Conservation (phyloP, 2,113 vertebrate genomes). For the Paralichthys olivaceus region DNA sequence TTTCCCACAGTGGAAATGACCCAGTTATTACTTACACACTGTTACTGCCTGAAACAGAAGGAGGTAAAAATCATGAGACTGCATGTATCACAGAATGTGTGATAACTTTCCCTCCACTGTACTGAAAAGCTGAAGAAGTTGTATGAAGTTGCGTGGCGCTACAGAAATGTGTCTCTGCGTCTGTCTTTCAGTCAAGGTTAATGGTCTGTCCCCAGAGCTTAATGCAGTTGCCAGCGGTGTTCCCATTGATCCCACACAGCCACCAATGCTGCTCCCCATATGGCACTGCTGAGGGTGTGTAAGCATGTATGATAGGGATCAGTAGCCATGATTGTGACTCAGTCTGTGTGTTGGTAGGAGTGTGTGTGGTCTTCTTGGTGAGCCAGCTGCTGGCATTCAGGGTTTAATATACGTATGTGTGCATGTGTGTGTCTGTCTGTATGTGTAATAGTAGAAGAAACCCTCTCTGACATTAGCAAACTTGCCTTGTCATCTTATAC, state of each 20-base stretch:
- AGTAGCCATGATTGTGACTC: conserved; percentile 68
- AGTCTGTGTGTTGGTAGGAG: conserved; percentile 40
- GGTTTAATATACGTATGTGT: conserved; percentile 36
- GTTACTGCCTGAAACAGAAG: conserved; percentile 26
- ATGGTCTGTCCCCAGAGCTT: conserved; percentile 54
- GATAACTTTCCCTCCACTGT: conserved; percentile 9
- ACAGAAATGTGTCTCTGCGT: conserved; percentile 18
- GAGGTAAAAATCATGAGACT: conserved; percentile 38
- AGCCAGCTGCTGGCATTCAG: conserved; percentile 70
- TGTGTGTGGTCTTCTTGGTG: conserved; percentile 67
- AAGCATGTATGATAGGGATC: conserved; percentile 59
- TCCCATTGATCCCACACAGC: conserved; percentile 66
- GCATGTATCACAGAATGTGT: conserved; percentile 4
- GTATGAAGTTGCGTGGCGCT: conserved; percentile 5
- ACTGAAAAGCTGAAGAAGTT: neutral
- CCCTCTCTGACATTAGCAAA: conserved; percentile 68
- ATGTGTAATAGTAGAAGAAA: conserved; percentile 53
- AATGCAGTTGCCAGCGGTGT: conserved; percentile 52
- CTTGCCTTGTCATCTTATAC: conserved; percentile 73
- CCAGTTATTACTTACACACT: conserved; percentile 58
- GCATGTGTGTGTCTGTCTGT: conserved; percentile 25
- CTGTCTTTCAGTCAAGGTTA: conserved; percentile 59
- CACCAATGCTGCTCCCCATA: conserved; percentile 59
- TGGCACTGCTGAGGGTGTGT: conserved; percentile 52
- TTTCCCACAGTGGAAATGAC: conserved; percentile 81